Evolutionary conservation across 2,797 vertebrate genomes (phyloP), one percentile per base, ranked within the genome.

Genomic region (Sebastes cheni): DNA sequence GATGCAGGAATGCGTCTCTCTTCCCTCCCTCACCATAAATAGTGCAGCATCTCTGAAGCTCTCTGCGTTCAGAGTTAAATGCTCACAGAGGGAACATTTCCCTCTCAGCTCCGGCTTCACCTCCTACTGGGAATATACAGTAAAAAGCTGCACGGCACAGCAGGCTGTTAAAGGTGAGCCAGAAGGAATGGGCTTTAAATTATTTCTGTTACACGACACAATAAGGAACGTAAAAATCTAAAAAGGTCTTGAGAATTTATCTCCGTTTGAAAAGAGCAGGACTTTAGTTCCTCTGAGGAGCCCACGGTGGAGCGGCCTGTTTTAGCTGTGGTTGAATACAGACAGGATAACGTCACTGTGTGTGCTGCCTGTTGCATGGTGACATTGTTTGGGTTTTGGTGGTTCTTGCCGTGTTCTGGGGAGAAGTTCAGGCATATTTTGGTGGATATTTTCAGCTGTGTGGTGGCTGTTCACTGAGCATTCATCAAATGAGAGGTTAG

Each of bases 181-280:
- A 23, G 42, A 62, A 72, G 71, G 46, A 80, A 74, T 30, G 60
- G 58, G 61, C 22, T 65, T 67, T 87, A 30, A 82, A 80, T 86
- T 64, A 83, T 82, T 86, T 74, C 73, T 67, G 58, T 68, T 50
- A 54, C 71, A 54, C 25, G 9, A 67, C 27, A 87, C 85, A 87
- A 77, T 58, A 62, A 65, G 52, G 72, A 76, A 56, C 23, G 61
- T 72, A 60, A 78, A 80, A 70, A 52, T 50, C 55, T 79, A 20
- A 81, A 88, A 90, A 82, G 80, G 76, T 70, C 82, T 75, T 39
- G 36, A 67, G 56, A 60, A 88, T 82, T 30, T 83, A 83, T 81
- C 58, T 72, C 0, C 3, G 12, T 72, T 54, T 74, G 59, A 58
- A 83, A 83, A 82, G 65, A 80, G 32, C 67, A 55, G 5, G 29